phyloP scores from a whole-genome alignment of 2,888 invertebrate species.

The Acleris emargana region DNA sequence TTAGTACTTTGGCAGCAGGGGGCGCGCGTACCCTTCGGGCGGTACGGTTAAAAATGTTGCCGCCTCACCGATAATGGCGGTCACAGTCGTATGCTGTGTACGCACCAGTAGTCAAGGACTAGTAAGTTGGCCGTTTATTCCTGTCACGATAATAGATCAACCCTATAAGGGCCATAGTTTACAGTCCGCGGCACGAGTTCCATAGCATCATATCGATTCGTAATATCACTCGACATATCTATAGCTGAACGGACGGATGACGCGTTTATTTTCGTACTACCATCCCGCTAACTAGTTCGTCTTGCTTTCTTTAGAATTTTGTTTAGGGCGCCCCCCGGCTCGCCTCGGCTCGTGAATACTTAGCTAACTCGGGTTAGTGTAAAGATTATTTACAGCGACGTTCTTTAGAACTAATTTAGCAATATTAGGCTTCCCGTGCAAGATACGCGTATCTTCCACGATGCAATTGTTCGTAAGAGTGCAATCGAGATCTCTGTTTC shows the following conservation, averaged over 20 bases:
- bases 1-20: conserved; percentile 1
- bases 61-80: too few species aligned
- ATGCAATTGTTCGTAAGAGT: conserved; percentile 17
- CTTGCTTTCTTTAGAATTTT: not conserved
- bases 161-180: not conserved
- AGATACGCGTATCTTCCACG: conserved; percentile 15
- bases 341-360: not conserved
- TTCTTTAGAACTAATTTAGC: conserved; percentile 28
- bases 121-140: too few species aligned
- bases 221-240: conserved; percentile 52
- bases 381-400: conserved; percentile 25
- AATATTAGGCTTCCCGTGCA: conserved; percentile 28
- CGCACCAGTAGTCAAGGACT: too few species aligned
- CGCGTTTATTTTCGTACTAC: conserved; percentile 14
- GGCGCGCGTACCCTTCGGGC: conserved; percentile 1
- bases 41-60: not conserved
- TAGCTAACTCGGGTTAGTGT: conserved; percentile 4
- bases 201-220: conserved; percentile 43
- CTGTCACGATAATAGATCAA: too few species aligned
- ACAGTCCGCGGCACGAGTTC: not conserved
- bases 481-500: conserved; percentile 34
- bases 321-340: conserved; percentile 1
- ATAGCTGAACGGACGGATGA: conserved; percentile 25
- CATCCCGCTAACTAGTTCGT: conserved; percentile 18
- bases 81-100: too few species aligned